Evolutionary conservation across 2,888 invertebrate species (phyloP).

Genomic region (Seira ritae): DNA sequence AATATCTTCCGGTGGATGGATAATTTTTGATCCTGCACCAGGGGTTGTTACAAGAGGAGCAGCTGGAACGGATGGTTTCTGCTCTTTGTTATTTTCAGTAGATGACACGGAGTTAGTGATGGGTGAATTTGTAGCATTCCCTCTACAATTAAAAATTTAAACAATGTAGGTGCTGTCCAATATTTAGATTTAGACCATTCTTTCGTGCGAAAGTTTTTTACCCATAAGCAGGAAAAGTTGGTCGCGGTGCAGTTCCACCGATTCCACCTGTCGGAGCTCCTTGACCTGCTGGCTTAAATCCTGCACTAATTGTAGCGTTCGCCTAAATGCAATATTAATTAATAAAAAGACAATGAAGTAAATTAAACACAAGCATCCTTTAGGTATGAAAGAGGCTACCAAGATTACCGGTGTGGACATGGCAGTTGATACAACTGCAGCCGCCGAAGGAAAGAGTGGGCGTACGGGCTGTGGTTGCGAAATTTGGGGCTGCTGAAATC

Average conservation of each 20-base stretch:
- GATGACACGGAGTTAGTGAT: neutral
- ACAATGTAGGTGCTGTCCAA: no score
- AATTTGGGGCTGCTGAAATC: constrained; percentile 61
- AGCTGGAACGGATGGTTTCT: constrained; percentile 37
- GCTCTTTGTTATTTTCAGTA: constrained; percentile 20
- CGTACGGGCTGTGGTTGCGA: constrained; percentile 76
- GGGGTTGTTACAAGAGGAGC: constrained; percentile 83
- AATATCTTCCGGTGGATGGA: constrained; percentile 95
- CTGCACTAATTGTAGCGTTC: constrained; percentile 78
- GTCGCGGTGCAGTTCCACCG: constrained; percentile 78
- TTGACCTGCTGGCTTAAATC: constrained; percentile 78
- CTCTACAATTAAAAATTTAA: neutral
- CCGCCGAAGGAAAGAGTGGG: constrained; percentile 84
- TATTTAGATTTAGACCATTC: no score
- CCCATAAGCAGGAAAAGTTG: constrained; percentile 89
- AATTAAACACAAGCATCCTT: no score
- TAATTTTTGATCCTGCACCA: constrained; percentile 90
- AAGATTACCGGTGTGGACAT: constrained; percentile 26
- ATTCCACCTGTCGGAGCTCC: constrained; percentile 74
- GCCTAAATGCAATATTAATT: constrained; percentile 12
- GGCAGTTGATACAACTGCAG: constrained; percentile 79
- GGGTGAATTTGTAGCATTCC: constrained; percentile 26
- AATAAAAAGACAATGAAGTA: no score
- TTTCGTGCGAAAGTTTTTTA: no score
- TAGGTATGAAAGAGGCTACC: no score